These are phyloP conservation scores for Litoditis marina DNA, from an alignment of 2,888 invertebrate species.

Conservation along the genomic window DNA sequence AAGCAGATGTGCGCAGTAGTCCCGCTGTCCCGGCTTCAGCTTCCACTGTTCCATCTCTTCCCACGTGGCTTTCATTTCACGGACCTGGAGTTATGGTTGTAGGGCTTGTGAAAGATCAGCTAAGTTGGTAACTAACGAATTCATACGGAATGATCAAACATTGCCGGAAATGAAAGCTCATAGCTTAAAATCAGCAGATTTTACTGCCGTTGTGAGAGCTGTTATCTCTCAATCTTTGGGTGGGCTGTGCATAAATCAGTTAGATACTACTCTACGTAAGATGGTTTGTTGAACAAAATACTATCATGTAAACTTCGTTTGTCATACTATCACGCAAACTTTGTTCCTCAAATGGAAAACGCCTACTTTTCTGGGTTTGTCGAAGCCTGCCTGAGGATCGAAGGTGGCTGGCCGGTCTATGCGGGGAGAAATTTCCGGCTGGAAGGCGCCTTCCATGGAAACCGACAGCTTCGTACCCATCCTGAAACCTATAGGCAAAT, in stretches of 20 bases:
- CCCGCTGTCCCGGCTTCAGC: slow-evolving; percentile 53
- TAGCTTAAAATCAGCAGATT: neutral
- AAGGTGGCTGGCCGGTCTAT: slow-evolving; percentile 59
- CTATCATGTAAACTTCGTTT: neutral
- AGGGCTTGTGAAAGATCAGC: too few relatives aligned
- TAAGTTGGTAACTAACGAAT: neutral
- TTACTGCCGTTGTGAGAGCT: too few relatives aligned
- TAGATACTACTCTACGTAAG: neutral
- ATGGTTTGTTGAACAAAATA: neutral
- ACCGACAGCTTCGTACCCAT: slow-evolving; percentile 59
- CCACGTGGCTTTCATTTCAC: slow-evolving; percentile 49
- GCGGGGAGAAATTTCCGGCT: slow-evolving; percentile 55
- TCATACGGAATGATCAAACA: too few relatives aligned
- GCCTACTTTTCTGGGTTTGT: slow-evolving; percentile 47
- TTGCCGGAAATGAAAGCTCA: neutral
- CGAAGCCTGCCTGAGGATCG: slow-evolving; percentile 59
- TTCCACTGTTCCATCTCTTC: slow-evolving; percentile 54
- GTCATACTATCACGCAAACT: neutral
- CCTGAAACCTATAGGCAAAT: too few relatives aligned
- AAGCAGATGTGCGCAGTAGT: slow-evolving; percentile 59
- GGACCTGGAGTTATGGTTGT: slow-evolving; percentile 24
- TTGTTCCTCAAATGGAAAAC: too few relatives aligned
- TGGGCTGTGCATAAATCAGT: too few relatives aligned
- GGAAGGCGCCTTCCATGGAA: slow-evolving; percentile 45
- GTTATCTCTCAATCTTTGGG: too few relatives aligned